Percentiles rank a stretch among this genome's conserved stretches.
Conservation (phyloP, 2,888 invertebrate species). For the Stenchaetothrips biformis region DNA sequence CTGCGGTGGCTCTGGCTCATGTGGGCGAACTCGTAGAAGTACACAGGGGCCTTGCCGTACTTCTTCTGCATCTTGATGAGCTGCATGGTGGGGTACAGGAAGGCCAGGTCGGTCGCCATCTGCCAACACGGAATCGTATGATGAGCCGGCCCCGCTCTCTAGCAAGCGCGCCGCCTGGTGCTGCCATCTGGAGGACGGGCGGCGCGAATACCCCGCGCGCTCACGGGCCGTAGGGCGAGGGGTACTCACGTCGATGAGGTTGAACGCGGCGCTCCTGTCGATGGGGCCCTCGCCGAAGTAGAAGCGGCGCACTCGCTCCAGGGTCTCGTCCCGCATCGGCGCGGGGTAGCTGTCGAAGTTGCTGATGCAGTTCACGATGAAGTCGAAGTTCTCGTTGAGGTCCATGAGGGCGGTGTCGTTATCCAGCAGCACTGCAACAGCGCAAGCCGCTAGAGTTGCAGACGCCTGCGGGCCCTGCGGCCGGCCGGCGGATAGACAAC, state of each 20-base stretch:
- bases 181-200: too few relatives aligned
- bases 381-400: background rate
- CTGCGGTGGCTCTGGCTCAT: background rate
- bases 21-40: slow-evolving; percentile 4
- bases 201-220: too few relatives aligned
- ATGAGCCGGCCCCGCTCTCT: background rate
- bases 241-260: background rate
- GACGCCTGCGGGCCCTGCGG: too few relatives aligned
- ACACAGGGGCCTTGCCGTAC: background rate
- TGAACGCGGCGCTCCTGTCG: background rate
- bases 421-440: background rate
- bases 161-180: background rate
- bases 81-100: slow-evolving; percentile 1
- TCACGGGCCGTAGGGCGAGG: background rate
- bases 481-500: background rate
- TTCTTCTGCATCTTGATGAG: background rate
- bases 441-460: too few relatives aligned
- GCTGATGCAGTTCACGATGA: background rate
- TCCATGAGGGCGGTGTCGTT: background rate
- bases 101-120: background rate
- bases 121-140: background rate
- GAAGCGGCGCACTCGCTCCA: background rate
- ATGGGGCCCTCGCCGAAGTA: background rate
- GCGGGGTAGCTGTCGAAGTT: background rate
- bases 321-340: background rate